These are phyloP conservation scores for Enteromius fasciolatus DNA, from an alignment of 2,797 vertebrate genomes.

Conservation along the genomic window DNA sequence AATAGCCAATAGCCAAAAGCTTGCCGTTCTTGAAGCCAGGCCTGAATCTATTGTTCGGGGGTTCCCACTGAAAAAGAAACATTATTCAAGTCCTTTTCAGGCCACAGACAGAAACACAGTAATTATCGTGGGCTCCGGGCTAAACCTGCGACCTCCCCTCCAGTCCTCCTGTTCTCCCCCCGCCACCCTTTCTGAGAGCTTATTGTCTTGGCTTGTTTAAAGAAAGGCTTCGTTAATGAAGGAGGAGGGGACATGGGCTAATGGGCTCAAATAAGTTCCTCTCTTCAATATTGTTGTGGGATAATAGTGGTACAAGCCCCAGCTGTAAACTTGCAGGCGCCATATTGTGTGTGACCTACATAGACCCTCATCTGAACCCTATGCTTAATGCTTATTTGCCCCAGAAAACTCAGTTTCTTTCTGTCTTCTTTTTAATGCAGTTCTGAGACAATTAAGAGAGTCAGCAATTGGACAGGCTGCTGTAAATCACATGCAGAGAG, in stretches of 20 bases:
- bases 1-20: slow-evolving; percentile 84
- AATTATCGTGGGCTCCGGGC: slow-evolving; percentile 84
- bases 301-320: slow-evolving; percentile 71
- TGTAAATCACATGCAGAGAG: slow-evolving; percentile 40
- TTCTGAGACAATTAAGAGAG: slow-evolving; percentile 60
- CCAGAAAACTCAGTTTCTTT: slow-evolving; percentile 35
- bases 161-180: slow-evolving; percentile 29
- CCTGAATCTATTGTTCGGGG: slow-evolving; percentile 78
- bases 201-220: slow-evolving; percentile 85
- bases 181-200: slow-evolving; percentile 71
- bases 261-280: slow-evolving; percentile 82
- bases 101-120: slow-evolving; percentile 80
- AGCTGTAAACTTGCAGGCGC: slow-evolving; percentile 73
- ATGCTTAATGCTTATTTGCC: slow-evolving; percentile 56
- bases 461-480: slow-evolving; percentile 44
- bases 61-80: slow-evolving; percentile 84
- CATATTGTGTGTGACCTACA: slow-evolving; percentile 73
- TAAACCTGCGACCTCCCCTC: slow-evolving; percentile 62
- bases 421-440: slow-evolving; percentile 23
- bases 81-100: slow-evolving; percentile 89
- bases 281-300: slow-evolving; percentile 67
- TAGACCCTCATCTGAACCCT: slow-evolving; percentile 66
- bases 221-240: slow-evolving; percentile 82
- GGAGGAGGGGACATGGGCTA: slow-evolving; percentile 75
- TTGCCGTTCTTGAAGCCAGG: slow-evolving; percentile 76